Evolutionary conservation across 2,888 invertebrate genomes (phyloP).

Genomic region (Platerodrilus igneus): DNA sequence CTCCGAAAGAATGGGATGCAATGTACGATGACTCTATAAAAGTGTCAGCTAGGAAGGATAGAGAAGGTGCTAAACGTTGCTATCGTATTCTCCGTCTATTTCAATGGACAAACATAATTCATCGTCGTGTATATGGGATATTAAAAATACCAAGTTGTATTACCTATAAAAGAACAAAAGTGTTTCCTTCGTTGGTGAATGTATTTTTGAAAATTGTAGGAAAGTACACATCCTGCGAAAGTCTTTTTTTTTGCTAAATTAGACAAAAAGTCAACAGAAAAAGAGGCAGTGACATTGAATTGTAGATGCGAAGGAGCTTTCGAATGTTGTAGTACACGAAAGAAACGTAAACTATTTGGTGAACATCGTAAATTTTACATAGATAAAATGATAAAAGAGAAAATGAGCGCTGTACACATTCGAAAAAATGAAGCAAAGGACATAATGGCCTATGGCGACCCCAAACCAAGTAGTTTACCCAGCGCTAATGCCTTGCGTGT

Average conservation of each 20-base stretch:
- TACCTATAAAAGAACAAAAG: constrained; percentile 3
- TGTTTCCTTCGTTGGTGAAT: neutral
- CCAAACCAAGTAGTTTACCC: constrained; percentile 1
- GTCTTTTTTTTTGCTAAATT: neutral
- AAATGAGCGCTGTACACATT: constrained; percentile 1
- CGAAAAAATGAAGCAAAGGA: constrained; percentile 2
- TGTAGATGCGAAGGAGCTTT: constrained; percentile 6
- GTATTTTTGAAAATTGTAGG: constrained; percentile 1
- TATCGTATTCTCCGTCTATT: constrained; percentile 3
- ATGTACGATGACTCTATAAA: neutral
- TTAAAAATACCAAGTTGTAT: neutral
- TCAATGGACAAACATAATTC: constrained; percentile 1
- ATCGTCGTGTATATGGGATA: neutral
- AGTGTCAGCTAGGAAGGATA: neutral
- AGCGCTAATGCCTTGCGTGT: neutral
- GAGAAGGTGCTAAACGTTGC: neutral
- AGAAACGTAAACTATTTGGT: neutral
- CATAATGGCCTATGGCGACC: constrained; percentile 8
- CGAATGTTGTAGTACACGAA: neutral
- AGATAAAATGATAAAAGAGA: constrained; percentile 1
- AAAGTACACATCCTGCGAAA: neutral
- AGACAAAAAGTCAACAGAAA: neutral
- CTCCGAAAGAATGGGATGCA: constrained; percentile 2
- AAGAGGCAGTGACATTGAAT: neutral
- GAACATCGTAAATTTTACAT: neutral